Percentiles rank a stretch among this genome's conserved stretches.
Evolutionary conservation across 2,113 vertebrate genomes (phyloP).

Genomic region (Prietella phreatophila): DNA sequence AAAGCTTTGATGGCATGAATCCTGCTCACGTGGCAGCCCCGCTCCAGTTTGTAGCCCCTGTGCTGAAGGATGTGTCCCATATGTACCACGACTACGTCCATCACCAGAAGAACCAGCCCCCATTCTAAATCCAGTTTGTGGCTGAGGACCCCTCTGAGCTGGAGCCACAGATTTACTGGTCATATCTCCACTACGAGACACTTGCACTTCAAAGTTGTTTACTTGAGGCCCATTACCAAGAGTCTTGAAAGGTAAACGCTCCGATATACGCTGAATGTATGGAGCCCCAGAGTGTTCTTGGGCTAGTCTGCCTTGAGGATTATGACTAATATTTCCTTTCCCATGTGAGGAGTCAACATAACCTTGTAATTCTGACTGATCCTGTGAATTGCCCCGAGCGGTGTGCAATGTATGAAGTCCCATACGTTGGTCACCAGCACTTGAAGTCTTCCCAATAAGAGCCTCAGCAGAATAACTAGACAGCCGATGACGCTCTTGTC

Average conservation of each 20-base stretch:
- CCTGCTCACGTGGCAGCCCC: slow-evolving; percentile 79
- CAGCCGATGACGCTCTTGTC: slow-evolving; percentile 91
- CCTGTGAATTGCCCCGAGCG: slow-evolving; percentile 74
- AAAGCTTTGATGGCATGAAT: slow-evolving; percentile 92
- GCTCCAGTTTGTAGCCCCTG: slow-evolving; percentile 84
- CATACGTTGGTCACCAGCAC: slow-evolving; percentile 83
- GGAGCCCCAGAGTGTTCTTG: slow-evolving; percentile 78
- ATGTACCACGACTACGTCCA: slow-evolving; percentile 82
- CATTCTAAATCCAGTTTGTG: slow-evolving; percentile 85
- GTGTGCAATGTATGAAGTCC: slow-evolving; percentile 82
- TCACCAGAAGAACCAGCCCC: slow-evolving; percentile 77
- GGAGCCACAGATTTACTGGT: slow-evolving; percentile 73
- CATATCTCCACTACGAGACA: slow-evolving; percentile 87
- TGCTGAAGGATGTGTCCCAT: slow-evolving; percentile 70
- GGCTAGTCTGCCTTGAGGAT: slow-evolving; percentile 80
- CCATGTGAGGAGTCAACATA: slow-evolving; percentile 88
- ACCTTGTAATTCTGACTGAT: slow-evolving; percentile 88
- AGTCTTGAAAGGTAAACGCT: slow-evolving; percentile 89
- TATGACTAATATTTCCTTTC: slow-evolving; percentile 82
- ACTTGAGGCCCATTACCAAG: slow-evolving; percentile 75
- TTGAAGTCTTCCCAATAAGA: slow-evolving; percentile 90
- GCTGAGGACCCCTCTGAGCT: slow-evolving; percentile 81
- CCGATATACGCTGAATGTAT: slow-evolving; percentile 83
- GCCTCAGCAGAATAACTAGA: slow-evolving; percentile 97
- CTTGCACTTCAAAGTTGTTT: slow-evolving; percentile 83